Evolutionary conservation across 1,140 invertebrate species (phyloP).

Genomic region (Aphelinus certus): DNA sequence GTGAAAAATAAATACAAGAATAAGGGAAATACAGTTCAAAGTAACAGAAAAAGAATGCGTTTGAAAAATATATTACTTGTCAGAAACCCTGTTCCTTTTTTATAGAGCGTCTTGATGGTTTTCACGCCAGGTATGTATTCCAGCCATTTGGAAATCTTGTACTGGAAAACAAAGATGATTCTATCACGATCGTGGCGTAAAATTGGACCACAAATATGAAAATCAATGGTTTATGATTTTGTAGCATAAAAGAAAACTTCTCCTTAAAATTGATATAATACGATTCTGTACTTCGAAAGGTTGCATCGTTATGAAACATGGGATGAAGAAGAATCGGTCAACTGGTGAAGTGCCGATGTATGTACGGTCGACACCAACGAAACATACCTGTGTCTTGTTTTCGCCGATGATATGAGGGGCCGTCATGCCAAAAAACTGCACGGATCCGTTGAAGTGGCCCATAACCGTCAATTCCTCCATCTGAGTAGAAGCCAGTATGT

Average conservation of each 20-base stretch:
- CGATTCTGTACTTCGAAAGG: too few relatives aligned
- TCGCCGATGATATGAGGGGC: constrained; percentile 27
- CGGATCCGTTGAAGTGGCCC: constrained; percentile 52
- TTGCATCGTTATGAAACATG: too few relatives aligned
- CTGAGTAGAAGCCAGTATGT: constrained; percentile 50
- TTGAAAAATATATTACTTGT: constrained; percentile 42
- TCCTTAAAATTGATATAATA: too few relatives aligned
- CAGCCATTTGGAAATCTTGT: constrained; percentile 48
- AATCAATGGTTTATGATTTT: too few relatives aligned
- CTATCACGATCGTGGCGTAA: background rate
- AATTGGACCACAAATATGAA: too few relatives aligned
- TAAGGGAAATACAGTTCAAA: too few relatives aligned
- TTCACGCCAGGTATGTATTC: constrained; percentile 53
- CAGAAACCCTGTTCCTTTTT: constrained; percentile 50
- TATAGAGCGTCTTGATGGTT: constrained; percentile 47
- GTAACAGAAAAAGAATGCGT: too few relatives aligned
- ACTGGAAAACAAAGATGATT: constrained; percentile 42
- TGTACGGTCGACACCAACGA: background rate
- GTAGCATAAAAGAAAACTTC: too few relatives aligned
- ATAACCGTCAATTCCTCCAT: constrained; percentile 53
- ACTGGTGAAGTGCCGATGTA: too few relatives aligned
- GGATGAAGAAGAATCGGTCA: too few relatives aligned
- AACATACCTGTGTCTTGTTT: constrained; percentile 43
- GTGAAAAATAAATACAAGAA: too few relatives aligned
- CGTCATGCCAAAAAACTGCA: constrained; percentile 52